Evolutionary conservation across 2,113 vertebrate genomes (phyloP).

Genomic region (Kryptolebias marmoratus): DNA sequence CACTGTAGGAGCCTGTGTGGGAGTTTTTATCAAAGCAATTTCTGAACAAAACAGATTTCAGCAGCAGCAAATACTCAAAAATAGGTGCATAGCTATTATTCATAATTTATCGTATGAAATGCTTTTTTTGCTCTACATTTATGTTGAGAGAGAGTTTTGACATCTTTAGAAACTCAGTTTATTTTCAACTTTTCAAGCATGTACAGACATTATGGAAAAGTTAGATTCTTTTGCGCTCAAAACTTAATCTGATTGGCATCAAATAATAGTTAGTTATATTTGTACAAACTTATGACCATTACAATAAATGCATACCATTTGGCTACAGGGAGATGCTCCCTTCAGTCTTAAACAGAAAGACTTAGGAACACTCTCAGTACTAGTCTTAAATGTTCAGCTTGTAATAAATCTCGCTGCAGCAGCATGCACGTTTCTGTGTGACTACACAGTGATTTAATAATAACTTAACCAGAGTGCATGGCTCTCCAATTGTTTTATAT

Average conservation of each 20-base stretch:
- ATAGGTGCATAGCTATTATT: constrained; percentile 52
- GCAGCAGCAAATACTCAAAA: constrained; percentile 59
- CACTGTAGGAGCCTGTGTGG: constrained; percentile 57
- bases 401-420: no score
- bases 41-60: constrained; percentile 71
- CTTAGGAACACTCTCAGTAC: no score
- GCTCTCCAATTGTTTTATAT: no score
- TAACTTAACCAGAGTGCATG: no score
- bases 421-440: no score
- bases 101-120: constrained; percentile 54
- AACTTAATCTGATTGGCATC: no score
- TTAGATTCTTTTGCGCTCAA: no score
- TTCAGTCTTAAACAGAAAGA: neutral
- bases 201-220: neutral
- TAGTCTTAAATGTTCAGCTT: no score
- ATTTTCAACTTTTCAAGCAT: neutral
- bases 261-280: neutral
- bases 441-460: no score
- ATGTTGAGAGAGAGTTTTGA: constrained; percentile 1
- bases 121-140: constrained; percentile 31
- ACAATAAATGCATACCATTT: no score
- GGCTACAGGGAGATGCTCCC: no score
- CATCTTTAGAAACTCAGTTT: constrained; percentile 1
- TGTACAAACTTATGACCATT: neutral
- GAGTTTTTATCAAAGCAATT: constrained; percentile 68